Evolutionary conservation across 2,113 vertebrate species (phyloP), one percentile per base, ranked within the genome.

Genomic region (Baryphthengus martii): DNA sequence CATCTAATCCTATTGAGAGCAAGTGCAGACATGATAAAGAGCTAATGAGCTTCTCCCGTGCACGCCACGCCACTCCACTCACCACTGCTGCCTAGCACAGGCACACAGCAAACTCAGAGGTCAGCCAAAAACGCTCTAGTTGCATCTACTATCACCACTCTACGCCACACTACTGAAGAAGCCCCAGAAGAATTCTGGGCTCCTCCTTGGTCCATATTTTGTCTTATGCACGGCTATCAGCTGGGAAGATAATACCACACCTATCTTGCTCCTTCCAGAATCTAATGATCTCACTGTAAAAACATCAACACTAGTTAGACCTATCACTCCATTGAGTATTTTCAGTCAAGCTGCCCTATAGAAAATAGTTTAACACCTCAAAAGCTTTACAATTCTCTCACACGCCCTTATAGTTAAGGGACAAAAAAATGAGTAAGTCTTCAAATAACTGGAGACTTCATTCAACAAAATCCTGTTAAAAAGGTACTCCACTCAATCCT

Each of bases 1-100:
- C 93, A 94, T 92, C 90, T 96, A 93, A 96, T 94, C 85, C 93
- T 90, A 90, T 85, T 93, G 92, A 93, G 88, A 94, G 95, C 83
- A 96, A 96, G 93, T 89, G 96, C 80, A 93, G 93, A 96, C 92
- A 95, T 82, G 96, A 92, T 75, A 65, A 90, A 93, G 83, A 93
- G 86, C 92, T 95, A 87, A 90, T 93, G 85, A 90, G 93, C 61
- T 92, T 25, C 92, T 59, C 72, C 72, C 3, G 40, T 6, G 61
- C 83, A 61, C 78, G 61, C 9, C 83, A 61, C 78, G 61, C 9
- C 68, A 44, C 76, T n/a, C 63, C 53, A 19, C 12, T 76, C 11
- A 14, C 79, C 47, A 10, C 44, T 67, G 79, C 82, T 52, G 72
- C 85, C 85, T 45, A 50, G 39, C 85, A 39, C 59, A 55, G 65